Conservation (phyloP, 2,797 vertebrate genomes). For the Cacajao melanocephalus region DNA sequence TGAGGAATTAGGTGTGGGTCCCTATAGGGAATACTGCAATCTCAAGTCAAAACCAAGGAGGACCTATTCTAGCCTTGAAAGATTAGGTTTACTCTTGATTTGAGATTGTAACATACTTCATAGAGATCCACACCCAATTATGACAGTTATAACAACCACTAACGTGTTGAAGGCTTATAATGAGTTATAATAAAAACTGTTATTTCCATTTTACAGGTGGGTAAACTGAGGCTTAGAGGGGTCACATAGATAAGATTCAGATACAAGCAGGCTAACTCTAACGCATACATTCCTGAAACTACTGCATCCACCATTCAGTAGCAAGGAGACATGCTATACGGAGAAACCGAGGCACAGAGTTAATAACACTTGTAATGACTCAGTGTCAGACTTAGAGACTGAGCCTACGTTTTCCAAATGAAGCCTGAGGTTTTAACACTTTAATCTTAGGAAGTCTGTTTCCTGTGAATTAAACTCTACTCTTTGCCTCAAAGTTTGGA, state of each 20-base stretch:
- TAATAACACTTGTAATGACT: not conserved
- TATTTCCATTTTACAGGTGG: not conserved
- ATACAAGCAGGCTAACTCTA: not conserved
- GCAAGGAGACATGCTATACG: not conserved
- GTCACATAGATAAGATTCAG: not conserved
- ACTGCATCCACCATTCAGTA: not conserved
- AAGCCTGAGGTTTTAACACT: not conserved
- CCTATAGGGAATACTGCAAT: not conserved
- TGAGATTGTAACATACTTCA: no score
- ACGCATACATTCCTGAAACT: not conserved
- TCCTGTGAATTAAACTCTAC: not conserved
- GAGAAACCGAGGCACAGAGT: not conserved
- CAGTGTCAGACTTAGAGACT: not conserved
- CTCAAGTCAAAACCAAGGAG: not conserved
- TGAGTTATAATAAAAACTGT: not conserved
- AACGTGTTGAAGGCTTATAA: not conserved
- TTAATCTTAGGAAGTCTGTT: not conserved
- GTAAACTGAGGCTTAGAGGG: not conserved
- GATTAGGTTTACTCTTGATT: not conserved
- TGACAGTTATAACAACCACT: not conserved
- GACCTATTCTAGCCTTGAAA: not conserved
- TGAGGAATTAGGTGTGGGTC: not conserved
- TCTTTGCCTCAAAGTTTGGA: not conserved
- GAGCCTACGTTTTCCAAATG: not conserved
- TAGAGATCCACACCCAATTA: no score